Evolutionary conservation across 37 sponge, comb jelly and placozoan genomes (phyloP), one percentile per base, ranked within the genome.

Genomic region (Tethya wilhelma): DNA sequence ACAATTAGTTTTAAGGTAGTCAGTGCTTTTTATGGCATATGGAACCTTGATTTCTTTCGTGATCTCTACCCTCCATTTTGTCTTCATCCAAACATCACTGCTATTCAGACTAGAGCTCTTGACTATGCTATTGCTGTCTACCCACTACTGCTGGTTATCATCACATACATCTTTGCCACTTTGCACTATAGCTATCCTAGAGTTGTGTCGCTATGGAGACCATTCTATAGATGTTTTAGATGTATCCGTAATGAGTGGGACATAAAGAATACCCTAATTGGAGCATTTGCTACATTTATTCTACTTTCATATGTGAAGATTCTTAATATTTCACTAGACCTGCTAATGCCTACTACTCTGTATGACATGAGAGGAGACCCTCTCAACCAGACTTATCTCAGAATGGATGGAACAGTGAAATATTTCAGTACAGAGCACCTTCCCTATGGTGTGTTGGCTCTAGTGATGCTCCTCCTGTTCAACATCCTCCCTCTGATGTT

Each of bases 41-140:
- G n/a, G n/a, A n/a, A n/a, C n/a, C 56, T 77, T n/a, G 78, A 77
- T 77, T 39, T 77, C 26, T 63, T 77, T 39, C 62, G 65, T 58
- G 23, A 44, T 19, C 2, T 77, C 4, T 29, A n/a, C 39, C 76
- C n/a, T 25, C 76, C 76, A 29, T 75, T 75, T 56, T 75, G 76
- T 39, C 26, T 75, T 19, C 36, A 36, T 56, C 60, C 59, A 22
- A 30, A 49, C 8, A 4, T 75, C 38, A 57, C 3, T 6, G 57
- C 59, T 30, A n/a, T 75, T 6, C 76, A 75, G 19, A 37, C 34
- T 12, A 23, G 30, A 36, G 62, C 62, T 4, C 64, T 77, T 17
- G 19, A 58, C 6, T 77, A 64, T 43, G 2, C 63, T 3, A 14
- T 30, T 19, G 78, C 63, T 17, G 17, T 77, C 8, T 77, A 77